Conservation (phyloP, 2,888 invertebrate genomes). For the Lamproptera curius region DNA sequence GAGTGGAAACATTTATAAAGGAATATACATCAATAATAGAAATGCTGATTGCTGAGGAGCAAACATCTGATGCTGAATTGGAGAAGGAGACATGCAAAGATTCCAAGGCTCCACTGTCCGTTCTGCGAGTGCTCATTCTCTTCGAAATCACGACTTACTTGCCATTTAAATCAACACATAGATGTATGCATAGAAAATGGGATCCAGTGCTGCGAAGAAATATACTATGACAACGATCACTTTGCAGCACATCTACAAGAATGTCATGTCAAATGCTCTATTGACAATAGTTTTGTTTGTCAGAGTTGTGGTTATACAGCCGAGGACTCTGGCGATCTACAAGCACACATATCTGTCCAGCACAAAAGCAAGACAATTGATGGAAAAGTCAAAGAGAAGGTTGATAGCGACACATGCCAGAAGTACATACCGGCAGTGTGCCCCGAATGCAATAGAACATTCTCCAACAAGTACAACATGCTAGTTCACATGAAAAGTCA, state of each 20-base stretch:
- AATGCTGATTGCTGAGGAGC: constrained; percentile 36
- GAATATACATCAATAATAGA: constrained; percentile 53
- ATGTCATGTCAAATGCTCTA: constrained; percentile 31
- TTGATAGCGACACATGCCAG: constrained; percentile 36
- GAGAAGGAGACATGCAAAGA: constrained; percentile 16
- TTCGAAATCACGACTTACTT: constrained; percentile 43
- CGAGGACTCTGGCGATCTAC: constrained; percentile 26
- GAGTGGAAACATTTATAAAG: constrained; percentile 42
- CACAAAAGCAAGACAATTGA: constrained; percentile 27
- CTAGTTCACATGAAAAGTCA: constrained; percentile 63
- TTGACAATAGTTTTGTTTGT: constrained; percentile 31
- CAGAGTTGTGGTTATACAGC: constrained; percentile 41
- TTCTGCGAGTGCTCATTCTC: constrained; percentile 51
- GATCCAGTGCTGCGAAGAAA: constrained; percentile 41
- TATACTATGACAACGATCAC: constrained; percentile 34
- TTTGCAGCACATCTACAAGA: constrained; percentile 47
- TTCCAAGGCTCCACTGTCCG: constrained; percentile 43
- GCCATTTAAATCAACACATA: constrained; percentile 50
- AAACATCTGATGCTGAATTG: constrained; percentile 28
- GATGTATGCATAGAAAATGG: constrained; percentile 37
- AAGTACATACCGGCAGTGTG: constrained; percentile 63
- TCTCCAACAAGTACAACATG: constrained; percentile 70
- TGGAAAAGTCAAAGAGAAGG: constrained; percentile 19
- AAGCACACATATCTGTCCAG: constrained; percentile 31
- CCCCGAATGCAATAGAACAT: constrained; percentile 65